Conservation (phyloP, 2,797 vertebrate species). For the Fratercula arctica region DNA sequence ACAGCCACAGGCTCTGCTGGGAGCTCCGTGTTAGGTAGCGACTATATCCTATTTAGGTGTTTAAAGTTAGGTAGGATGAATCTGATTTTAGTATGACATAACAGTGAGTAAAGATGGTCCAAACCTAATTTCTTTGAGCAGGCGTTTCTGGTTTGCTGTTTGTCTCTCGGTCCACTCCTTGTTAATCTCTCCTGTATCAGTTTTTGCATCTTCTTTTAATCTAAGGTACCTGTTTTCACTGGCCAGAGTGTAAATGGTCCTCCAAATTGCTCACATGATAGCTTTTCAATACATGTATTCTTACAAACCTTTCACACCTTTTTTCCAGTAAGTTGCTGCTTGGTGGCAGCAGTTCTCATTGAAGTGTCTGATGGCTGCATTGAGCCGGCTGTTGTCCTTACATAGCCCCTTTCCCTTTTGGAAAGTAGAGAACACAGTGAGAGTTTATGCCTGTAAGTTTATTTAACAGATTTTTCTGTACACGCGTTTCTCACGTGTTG, state of each 20-base stretch:
- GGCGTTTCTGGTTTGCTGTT: background rate
- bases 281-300: background rate
- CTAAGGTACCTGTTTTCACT: background rate
- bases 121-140: background rate
- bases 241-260: background rate
- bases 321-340: background rate
- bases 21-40: fast-evolving
- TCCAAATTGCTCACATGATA: background rate
- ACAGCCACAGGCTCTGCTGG: background rate
- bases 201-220: background rate
- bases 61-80: background rate
- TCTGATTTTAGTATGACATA: background rate
- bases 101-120: background rate
- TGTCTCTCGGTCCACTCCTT: background rate
- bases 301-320: background rate
- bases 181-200: background rate
- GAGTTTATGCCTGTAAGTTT: background rate
- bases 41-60: background rate
- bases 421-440: background rate
- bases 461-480: background rate
- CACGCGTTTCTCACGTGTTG: fast-evolving
- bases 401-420: background rate
- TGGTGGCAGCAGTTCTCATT: background rate
- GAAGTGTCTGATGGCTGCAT: background rate
- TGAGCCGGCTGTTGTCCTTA: background rate